Evolutionary conservation across 2,888 invertebrate genomes (phyloP), one percentile per base, ranked within the genome.

Genomic region (Orthosia gracilis): DNA sequence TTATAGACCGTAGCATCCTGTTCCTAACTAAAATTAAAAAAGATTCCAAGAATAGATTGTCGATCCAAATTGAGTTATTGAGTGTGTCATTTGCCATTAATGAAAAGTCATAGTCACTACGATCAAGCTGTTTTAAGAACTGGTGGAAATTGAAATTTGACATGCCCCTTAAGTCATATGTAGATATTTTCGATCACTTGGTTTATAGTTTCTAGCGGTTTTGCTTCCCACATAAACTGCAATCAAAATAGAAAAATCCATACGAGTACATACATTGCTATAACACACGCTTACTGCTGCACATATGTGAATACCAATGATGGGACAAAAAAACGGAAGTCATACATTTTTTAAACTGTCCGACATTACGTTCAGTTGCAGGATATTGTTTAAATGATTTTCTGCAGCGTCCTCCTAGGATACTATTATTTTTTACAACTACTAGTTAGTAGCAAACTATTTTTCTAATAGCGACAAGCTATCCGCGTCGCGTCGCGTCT

Each of bases 381-480:
- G 80, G 54, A 73, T 80, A 79, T 64, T 72, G 47, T 58, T 79
- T 54, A 58, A 79, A 68, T 73, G 52, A 83, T 79, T 66, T 79
- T 83, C 62, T 80, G 78, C 26, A 80, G 50, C 62, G 57, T 52
- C 45, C 54, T 66, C 26, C 13, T 55, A 70, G 13, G 18, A 64
- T 61, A 70, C 17, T 69, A 45, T 66, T 45, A 64, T 72, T 84
- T 80, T 76, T 81, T 76, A 69, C 70, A 58, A 68, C 54, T 21
- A 62, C 61, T 62, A 45, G 62, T 83, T 69, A 62, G 67, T 72
- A 69, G 80, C 83, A 68, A 83, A 84, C 58, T 50, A 76, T 74
- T 74, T 84, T 81, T 78, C 82, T 82, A 78, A 72, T 74, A 73
- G 78, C 70, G 62, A 64, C 73, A 59, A 70, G 67, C 67, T 59